Evolutionary conservation across 2,113 vertebrate species (phyloP).

Genomic region (Polyodon spathula): DNA sequence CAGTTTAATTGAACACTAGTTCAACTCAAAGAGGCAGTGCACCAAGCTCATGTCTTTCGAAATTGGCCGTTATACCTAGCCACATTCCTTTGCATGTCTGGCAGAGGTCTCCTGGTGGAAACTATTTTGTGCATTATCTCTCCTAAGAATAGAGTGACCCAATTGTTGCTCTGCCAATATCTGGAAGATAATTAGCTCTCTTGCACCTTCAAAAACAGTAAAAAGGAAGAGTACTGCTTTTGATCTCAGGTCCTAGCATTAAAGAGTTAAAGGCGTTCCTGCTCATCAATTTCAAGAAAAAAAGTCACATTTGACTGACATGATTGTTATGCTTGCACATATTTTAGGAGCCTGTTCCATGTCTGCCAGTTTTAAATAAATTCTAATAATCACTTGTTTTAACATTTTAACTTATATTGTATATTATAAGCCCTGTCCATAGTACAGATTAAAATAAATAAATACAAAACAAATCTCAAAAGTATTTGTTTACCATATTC

Average conservation of each 20-base stretch:
- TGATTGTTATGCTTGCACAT: not conserved
- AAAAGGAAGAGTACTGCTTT: not conserved
- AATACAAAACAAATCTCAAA: too few species aligned
- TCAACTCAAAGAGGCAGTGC: not conserved
- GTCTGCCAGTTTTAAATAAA: too few species aligned
- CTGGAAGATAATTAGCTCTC: constrained; percentile 5
- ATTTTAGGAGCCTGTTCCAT: too few species aligned
- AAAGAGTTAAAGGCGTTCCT: not conserved
- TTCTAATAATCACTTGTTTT: too few species aligned
- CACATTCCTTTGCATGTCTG: not conserved
- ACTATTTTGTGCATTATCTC: not conserved
- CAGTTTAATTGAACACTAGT: not conserved
- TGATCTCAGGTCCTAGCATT: not conserved
- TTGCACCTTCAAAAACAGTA: not conserved
- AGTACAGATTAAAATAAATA: too few species aligned
- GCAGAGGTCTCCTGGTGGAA: not conserved
- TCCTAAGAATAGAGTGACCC: constrained; percentile 3
- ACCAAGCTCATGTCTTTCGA: not conserved
- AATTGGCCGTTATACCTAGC: constrained; percentile 4
- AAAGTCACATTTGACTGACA: not conserved
- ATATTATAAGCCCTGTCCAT: too few species aligned
- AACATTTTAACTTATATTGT: too few species aligned
- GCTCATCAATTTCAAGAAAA: not conserved
- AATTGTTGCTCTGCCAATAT: not conserved
- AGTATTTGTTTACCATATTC: too few species aligned